A percentile compares a stretch with the other conserved stretches of the same genome.
These are phyloP conservation scores for Heterocephalus glaber DNA, from an alignment of 2,113 vertebrate genomes.

Conservation along the genomic window DNA sequence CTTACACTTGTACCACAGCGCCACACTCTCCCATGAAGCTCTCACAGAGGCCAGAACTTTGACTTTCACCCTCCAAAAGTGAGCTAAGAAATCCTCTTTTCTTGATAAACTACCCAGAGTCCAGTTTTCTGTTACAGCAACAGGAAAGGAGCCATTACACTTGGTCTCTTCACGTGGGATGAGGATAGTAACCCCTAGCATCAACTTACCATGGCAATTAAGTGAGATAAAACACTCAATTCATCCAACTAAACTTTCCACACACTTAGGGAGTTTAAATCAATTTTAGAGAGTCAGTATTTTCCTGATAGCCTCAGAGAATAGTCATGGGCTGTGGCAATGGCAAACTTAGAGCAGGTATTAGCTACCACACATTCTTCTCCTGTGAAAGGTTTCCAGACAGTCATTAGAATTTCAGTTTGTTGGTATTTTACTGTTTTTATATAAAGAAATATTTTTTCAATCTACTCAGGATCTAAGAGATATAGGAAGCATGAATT, in stretches of 20 bases:
- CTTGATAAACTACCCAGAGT: not conserved
- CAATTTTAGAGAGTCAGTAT: not conserved
- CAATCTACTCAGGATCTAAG: not conserved
- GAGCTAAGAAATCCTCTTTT: not conserved
- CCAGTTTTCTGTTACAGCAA: not conserved
- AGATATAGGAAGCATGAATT: not conserved
- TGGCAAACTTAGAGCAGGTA: too few relatives aligned
- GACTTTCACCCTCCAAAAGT: not conserved
- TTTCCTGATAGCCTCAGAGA: not conserved
- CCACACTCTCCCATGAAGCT: not conserved
- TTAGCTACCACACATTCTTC: not conserved
- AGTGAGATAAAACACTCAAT: not conserved
- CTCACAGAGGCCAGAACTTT: too few relatives aligned
- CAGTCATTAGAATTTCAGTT: not conserved
- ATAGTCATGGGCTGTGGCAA: not conserved
- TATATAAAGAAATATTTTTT: not conserved
- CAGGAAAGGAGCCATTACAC: not conserved
- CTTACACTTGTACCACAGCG: accelerated
- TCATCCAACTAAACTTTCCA: not conserved
- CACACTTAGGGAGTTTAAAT: not conserved
- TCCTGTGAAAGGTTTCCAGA: not conserved
- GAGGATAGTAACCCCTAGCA: not conserved
- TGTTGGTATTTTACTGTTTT: not conserved
- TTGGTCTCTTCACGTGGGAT: not conserved
- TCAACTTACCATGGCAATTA: not conserved